Evolutionary conservation across 2,797 vertebrate genomes (phyloP), one percentile per base, ranked within the genome.

Genomic region (Lacerta agilis): DNA sequence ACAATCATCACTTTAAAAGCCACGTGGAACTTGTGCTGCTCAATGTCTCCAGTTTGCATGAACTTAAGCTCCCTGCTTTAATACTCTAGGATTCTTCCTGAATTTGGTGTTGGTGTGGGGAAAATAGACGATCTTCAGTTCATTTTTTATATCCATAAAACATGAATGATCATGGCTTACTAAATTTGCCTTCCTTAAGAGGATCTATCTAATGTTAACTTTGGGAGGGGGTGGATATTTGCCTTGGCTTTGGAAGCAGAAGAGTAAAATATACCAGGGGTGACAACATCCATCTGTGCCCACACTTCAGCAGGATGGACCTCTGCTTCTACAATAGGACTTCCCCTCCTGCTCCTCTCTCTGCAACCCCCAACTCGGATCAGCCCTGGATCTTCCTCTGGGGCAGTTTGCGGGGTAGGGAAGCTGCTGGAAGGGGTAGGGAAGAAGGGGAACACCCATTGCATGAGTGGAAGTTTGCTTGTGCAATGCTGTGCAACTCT

Each of bases 101-200:
- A 1, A 23, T 64, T 64, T 64, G 61, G 58, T n/a, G 18, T 13
- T n/a, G 8, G 13, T 36, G 7, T 20, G 27, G 69, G 49, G 58
- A 83, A 55, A 67, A 64, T 41, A 38, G 23, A 69, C n/a, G 25
- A 3, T 72, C 23, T 41, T 7, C 4, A 29, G 29, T 89, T 25
- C 29, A 79, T 23, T n/a, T n/a, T 18, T 66, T 82, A 79, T 67
- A n/a, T 71, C 36, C 36, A 9, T 10, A 41, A 9, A 36, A 27
- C 61, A 23, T 64, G 20, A 38, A 27, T 43, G 49, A 23, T 55
- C 49, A 36, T 55, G 27, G 33, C 23, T 72, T 80, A 66, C 36
- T n/a, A 20, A 20, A 8, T 36, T 88, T 77, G 9, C 73, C 33
- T 89, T 92, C 82, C 79, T 25, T 45, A 27, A 83, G 9, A 64